Evolutionary conservation across 1,140 invertebrate genomes (phyloP), one percentile per base, ranked within the genome.

Genomic region (Heterodera schachtii): DNA sequence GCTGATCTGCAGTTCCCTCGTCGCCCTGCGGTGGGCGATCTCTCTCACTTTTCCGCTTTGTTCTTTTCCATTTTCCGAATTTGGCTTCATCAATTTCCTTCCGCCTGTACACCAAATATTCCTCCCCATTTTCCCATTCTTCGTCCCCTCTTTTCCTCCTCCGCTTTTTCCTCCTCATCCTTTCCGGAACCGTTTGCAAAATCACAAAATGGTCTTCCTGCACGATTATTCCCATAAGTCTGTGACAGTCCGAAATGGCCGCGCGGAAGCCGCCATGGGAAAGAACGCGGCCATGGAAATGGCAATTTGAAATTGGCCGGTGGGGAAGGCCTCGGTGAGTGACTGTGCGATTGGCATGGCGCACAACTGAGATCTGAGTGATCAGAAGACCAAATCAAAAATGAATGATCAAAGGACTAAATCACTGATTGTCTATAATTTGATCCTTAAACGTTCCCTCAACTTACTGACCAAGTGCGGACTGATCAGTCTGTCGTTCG

Each of bases 131-230:
- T 60, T 44, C 47, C 49, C 43, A 11, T 5, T 64, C 4, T 64
- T n/a, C 57, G 16, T 64, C 57, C 57, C 13, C 11, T 19, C 57
- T 64, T 19, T 64, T 64, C 44, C 46, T 75, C 74, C 64, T 75
- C 64, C 64, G 43, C 19, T 75, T 75, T 75, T 52, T 69, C 2
- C 41, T 64, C 47, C 47, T 64, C 66, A 78, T 46, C 52, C 87
- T 44, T 73, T 83, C 78, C 3, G 88, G 88, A 41, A 89, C 49
- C n/a, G 88, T 86, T 80, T 89, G 88, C n/a, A 89, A 66, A 21
- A 89, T 82, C 31, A 89, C 78, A 82, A 89, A 89, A 79, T 89
- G 86, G 46, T 89, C 83, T 52, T 88, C 76, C 64, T 85, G 85
- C 16, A 90, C 86, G 57, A 89, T 82, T 19, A 88, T 77, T 13